Conservation (phyloP, 2,113 vertebrate genomes). For the Taxidea taxus region DNA sequence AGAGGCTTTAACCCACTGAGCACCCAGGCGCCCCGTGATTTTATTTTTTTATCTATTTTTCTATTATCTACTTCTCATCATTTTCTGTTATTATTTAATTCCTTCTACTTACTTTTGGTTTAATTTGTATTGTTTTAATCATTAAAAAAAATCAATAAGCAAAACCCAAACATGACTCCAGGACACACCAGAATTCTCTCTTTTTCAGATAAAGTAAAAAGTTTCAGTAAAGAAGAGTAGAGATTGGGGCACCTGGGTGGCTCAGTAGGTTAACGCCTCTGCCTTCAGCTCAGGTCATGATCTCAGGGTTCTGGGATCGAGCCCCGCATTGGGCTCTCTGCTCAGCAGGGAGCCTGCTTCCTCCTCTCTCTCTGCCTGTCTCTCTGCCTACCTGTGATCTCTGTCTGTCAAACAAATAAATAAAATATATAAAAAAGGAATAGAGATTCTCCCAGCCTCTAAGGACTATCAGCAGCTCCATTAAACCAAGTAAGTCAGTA, state of each 20-base stretch:
- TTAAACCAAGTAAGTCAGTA: background rate
- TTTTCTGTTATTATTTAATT: background rate
- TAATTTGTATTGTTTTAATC: slow-evolving; percentile 6
- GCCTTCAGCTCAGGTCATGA: no score
- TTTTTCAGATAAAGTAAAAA: background rate
- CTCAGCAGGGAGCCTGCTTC: no score
- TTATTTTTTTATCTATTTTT: background rate
- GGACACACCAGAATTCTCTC: background rate
- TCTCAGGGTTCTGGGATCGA: no score
- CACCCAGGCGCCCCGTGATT: no score
- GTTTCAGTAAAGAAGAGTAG: background rate
- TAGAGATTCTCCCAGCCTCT: background rate
- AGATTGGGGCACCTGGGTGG: no score
- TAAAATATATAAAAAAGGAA: no score
- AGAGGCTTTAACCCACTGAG: no score
- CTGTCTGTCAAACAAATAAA: no score
- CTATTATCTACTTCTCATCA: background rate
- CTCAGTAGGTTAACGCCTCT: no score
- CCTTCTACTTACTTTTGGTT: background rate
- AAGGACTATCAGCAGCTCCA: background rate
- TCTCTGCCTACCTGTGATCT: no score
- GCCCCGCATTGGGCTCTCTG: no score
- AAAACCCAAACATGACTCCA: background rate
- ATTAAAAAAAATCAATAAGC: background rate
- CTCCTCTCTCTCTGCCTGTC: no score